Evolutionary conservation across 2,113 vertebrate species (phyloP).

Genomic region (Leptosomus discolor): DNA sequence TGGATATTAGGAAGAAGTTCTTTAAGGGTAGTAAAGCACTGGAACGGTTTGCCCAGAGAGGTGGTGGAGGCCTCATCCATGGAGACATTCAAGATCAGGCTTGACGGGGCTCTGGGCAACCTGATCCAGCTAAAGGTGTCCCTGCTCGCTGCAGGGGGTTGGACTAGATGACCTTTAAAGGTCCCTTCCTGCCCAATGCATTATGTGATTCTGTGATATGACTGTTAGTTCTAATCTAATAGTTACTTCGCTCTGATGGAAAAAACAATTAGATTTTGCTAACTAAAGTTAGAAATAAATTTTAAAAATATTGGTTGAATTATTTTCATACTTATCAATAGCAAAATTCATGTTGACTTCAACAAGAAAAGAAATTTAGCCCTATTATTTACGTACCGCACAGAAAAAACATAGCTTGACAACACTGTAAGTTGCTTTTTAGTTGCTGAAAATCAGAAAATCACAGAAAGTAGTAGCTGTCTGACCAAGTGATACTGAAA

Average conservation of each 20-base stretch:
- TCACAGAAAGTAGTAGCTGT: background rate
- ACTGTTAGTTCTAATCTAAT: background rate
- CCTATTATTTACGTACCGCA: background rate
- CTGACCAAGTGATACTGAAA: background rate
- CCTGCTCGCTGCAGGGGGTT: too few species aligned
- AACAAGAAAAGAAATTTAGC: background rate
- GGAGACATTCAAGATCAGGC: too few species aligned
- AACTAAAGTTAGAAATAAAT: background rate
- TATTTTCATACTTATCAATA: background rate
- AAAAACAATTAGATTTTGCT: background rate
- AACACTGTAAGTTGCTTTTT: background rate
- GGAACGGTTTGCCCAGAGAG: too few species aligned
- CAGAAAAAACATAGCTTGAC: background rate
- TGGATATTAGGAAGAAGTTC: too few species aligned
- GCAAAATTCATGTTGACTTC: background rate
- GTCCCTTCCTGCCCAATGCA: too few species aligned
- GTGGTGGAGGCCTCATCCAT: too few species aligned
- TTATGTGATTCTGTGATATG: too few species aligned
- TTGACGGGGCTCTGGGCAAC: too few species aligned
- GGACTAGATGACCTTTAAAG: too few species aligned
- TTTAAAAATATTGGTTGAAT: fast-evolving
- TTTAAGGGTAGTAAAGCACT: too few species aligned
- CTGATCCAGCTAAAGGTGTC: too few species aligned
- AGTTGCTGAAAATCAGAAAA: background rate
- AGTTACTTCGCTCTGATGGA: background rate